Base-by-base conservation (phyloP, 30 jellyfish, hydroid and myxozoan genomes). In the Aurelia sp. region DNA sequence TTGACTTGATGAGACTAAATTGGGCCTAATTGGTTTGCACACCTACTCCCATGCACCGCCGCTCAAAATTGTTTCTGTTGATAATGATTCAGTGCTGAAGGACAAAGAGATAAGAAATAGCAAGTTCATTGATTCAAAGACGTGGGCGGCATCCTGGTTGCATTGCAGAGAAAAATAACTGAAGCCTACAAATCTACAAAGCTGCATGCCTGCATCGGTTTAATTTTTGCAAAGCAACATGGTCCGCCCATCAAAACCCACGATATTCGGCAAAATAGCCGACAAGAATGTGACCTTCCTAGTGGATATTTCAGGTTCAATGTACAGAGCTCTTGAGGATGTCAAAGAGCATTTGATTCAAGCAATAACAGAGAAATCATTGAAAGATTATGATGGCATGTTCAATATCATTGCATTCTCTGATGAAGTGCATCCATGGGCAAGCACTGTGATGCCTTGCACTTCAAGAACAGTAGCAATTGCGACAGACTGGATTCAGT, bases 261-360 rank as follows among this genome's bases (percentile, higher is more conserved):
- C 87, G 18, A 62, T 89, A 0, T 73, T 84, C 47, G 81, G 83
- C 4, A n/a, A 22, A 48, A 89, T 89, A 57, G 13, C 62, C 44
- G 93, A 27, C 30, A 89, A 64, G 57, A 75, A 80, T 60, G 90
- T 89, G 27, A 71, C 88, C 16, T 71, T 90, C 44, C 64, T 90
- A 52, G 66, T 90, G 33, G 97, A 90, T 52, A 35, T 76, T 3
- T 90, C 97, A 15, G 95, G 96, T 20, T 90, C 97, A 19, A 90
- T 90, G 97, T 78, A 82, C 53, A 47, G 62, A 48, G 21, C 35
- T 53, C 52, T 90, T 30, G 88, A 76, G 3, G 89, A 57, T 12
- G 79, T 84, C 18, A 90, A 84, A 83, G 86, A 78, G 22, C 89
- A 86, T 33, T 67, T 67, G 62, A 62, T 73, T 13, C 30, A 23